These are phyloP conservation scores for Tenthredo mesomela DNA, from an alignment of 2,888 invertebrate genomes.

Conservation along the genomic window DNA sequence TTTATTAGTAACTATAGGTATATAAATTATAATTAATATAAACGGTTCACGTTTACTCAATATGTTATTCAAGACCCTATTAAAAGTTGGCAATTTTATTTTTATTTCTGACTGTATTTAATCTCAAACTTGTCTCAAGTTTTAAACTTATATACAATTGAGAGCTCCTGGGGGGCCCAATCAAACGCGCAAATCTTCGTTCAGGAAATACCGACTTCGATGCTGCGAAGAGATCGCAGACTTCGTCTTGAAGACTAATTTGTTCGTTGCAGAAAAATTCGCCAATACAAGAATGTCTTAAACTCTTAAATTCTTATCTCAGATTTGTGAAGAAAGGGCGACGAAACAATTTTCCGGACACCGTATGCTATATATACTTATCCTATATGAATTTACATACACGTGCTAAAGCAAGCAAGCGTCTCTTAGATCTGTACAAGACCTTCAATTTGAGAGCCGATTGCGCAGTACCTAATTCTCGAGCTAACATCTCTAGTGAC, in stretches of 20 bases:
- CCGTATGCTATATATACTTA: not conserved
- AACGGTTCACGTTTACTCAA: not conserved
- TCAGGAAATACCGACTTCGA: not conserved
- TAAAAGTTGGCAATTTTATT: not conserved
- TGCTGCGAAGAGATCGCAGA: conserved; percentile 14
- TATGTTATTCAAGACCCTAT: not conserved
- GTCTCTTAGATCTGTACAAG: not conserved
- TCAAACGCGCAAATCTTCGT: conserved; percentile 13
- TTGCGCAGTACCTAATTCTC: conserved; percentile 24
- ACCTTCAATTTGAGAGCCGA: conserved; percentile 18
- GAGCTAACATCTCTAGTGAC: not conserved
- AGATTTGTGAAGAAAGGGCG: not conserved
- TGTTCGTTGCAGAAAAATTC: not conserved
- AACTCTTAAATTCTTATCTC: not conserved
- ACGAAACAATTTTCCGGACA: not conserved
- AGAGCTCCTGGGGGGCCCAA: conserved; percentile 11
- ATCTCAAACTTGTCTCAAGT: not conserved
- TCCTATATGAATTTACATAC: not conserved
- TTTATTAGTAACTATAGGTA: not conserved
- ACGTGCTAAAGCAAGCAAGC: not conserved
- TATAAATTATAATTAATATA: conserved; percentile 21
- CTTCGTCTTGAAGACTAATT: conserved; percentile 20
- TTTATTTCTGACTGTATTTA: not conserved
- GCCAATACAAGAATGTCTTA: not conserved
- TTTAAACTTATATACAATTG: conserved; percentile 16